Evolutionary conservation across 2,113 vertebrate species (phyloP).

Genomic region (Corythornis madagascariensis): DNA sequence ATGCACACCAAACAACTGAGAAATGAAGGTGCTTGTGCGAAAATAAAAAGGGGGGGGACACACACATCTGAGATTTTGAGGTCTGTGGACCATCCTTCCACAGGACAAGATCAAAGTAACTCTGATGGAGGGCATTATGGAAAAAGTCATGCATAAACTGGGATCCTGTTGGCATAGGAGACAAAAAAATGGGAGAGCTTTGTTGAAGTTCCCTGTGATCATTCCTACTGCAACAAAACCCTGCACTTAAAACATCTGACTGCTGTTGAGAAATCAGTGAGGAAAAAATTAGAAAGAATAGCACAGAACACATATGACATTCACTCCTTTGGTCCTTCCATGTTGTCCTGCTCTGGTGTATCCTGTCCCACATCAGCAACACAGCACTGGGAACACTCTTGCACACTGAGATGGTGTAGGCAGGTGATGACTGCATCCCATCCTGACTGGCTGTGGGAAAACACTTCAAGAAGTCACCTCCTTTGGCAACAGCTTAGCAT

Average conservation of each 20-base stretch:
- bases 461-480: not conserved
- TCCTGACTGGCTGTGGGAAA: not conserved
- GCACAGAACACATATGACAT: not conserved
- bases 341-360: not conserved
- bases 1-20: not conserved
- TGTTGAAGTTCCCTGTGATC: not conserved
- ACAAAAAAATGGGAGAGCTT: not conserved
- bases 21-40: not conserved
- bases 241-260: not conserved
- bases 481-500: not conserved
- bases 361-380: not conserved
- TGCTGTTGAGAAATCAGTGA: not conserved
- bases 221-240: not conserved
- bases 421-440: not conserved
- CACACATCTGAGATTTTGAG: not conserved
- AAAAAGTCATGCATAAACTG: not conserved
- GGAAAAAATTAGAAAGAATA: not conserved
- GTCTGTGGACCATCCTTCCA: not conserved
- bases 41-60: not conserved
- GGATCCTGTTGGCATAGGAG: not conserved
- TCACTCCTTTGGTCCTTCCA: not conserved
- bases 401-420: not conserved
- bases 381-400: rapidly evolving
- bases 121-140: not conserved
- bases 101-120: not conserved